These are phyloP conservation scores for Melipona quadrifasciata DNA, from an alignment of 1,140 invertebrate genomes.

Conservation along the genomic window DNA sequence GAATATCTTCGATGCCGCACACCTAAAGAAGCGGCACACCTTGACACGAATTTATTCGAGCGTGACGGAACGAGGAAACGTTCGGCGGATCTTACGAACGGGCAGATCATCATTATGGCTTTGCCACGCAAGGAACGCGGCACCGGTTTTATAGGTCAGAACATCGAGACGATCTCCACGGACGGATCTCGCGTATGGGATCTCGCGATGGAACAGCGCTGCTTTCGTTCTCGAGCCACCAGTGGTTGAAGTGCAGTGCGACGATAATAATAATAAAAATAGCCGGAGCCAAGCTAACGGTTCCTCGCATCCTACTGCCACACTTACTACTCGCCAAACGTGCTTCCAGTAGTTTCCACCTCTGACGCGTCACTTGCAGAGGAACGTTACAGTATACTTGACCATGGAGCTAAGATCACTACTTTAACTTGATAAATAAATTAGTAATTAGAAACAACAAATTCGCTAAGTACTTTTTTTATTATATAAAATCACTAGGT, in stretches of 20 bases:
- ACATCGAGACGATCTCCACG: not conserved
- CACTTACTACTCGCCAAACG: conserved; percentile 69
- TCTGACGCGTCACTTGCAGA: not conserved
- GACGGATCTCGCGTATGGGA: not conserved
- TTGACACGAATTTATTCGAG: conserved; percentile 13
- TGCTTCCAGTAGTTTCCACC: not conserved
- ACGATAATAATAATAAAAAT: conserved; percentile 74
- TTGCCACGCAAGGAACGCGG: not conserved
- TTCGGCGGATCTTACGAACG: not conserved
- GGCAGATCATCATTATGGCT: not conserved
- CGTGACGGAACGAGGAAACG: not conserved
- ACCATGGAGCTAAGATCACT: too few species aligned
- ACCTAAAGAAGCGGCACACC: conserved; percentile 24
- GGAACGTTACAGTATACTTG: not conserved
- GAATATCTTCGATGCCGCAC: not conserved
- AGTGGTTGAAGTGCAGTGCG: conserved; percentile 60
- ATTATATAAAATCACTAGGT: too few species aligned
- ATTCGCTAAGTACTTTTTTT: too few species aligned
- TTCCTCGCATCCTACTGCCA: conserved; percentile 79
- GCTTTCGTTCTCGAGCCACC: conserved; percentile 52
- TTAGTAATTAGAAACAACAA: too few species aligned
- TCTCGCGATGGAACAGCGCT: not conserved
- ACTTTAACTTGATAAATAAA: too few species aligned
- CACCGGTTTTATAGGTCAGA: conserved; percentile 44
- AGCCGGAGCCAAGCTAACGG: conserved; percentile 73